Evolutionary conservation across 2,113 vertebrate genomes (phyloP), one percentile per base, ranked within the genome.

Genomic region (Laticauda laticaudata): DNA sequence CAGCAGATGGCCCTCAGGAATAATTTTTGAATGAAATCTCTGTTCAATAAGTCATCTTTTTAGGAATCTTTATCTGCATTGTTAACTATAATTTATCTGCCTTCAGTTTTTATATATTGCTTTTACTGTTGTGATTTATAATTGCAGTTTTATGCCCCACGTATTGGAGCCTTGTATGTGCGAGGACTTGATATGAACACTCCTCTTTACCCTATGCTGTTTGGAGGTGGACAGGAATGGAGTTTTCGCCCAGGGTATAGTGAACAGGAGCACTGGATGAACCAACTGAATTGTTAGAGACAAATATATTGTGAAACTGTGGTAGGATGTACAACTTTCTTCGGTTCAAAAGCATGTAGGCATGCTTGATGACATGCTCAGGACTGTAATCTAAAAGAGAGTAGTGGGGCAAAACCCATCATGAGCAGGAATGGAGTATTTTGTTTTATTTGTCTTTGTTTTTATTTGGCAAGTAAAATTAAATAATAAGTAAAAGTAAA

Each of bases 181-280:
- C 98, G 96, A 0, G 97, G 98, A 53, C 99, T 98, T 0, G 98
- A 98, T 64, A 97, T 94, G 0, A 89, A 34, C 26, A 98, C 98
- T 0, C 99, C 98, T 0, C 92, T 99, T 92, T 95, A 98, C 94
- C 98, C 99, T 0, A 97, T 99, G 98, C 96, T 99, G 93, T 98
- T 98, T 0, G 99, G 99, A 96, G 99, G 99, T 20, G 99, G 99
- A 90, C 99, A 99, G 90, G 99, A 99, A 93, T 97, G 98, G 94
- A 98, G 96, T 92, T 99, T 99, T 97, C 98, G 99, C 92, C 98
- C 99, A 0, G 99, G 99, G 99, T 99, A 98, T 97, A 96, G 92
- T 18, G 10, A 24, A 4, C 53, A 4, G 23, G 1, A 20, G 0
- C 18, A 29, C 0, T 12, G 5, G 89, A 45, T 61, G 7, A 51